Percentiles rank a stretch among this genome's conserved stretches.
Conservation (phyloP, 2,888 invertebrate genomes). For the Himalopsyche tibetana region DNA sequence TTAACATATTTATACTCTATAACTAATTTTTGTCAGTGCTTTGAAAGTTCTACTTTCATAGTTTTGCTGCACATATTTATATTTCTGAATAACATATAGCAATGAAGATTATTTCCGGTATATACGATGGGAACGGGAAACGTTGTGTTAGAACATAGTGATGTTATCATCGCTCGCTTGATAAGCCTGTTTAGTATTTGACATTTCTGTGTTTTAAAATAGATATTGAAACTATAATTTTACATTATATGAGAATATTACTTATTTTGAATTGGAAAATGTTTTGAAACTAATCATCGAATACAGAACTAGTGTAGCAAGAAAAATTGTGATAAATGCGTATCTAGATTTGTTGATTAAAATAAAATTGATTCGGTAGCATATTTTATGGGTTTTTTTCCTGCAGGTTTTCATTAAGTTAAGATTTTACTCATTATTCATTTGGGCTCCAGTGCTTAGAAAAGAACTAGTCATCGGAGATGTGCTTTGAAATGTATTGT, state of each 20-base stretch:
- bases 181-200: too few species aligned
- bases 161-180: too few species aligned
- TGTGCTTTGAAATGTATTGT: background rate
- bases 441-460: constrained; percentile 6
- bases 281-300: background rate
- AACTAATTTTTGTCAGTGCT: too few species aligned
- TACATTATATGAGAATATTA: background rate
- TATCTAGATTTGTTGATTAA: background rate
- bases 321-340: constrained; percentile 17
- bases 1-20: too few species aligned
- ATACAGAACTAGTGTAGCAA: background rate
- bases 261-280: background rate
- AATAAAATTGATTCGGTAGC: background rate
- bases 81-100: too few species aligned
- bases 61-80: too few species aligned
- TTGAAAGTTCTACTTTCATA: too few species aligned
- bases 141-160: too few species aligned
- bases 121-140: too few species aligned
- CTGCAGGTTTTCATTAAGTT: background rate
- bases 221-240: too few species aligned
- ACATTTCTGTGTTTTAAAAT: too few species aligned
- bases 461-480: constrained; percentile 2
- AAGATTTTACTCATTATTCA: background rate
- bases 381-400: background rate
- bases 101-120: too few species aligned